Evolutionary conservation across 2,797 vertebrate species (phyloP).

Genomic region (Myotis planiceps): DNA sequence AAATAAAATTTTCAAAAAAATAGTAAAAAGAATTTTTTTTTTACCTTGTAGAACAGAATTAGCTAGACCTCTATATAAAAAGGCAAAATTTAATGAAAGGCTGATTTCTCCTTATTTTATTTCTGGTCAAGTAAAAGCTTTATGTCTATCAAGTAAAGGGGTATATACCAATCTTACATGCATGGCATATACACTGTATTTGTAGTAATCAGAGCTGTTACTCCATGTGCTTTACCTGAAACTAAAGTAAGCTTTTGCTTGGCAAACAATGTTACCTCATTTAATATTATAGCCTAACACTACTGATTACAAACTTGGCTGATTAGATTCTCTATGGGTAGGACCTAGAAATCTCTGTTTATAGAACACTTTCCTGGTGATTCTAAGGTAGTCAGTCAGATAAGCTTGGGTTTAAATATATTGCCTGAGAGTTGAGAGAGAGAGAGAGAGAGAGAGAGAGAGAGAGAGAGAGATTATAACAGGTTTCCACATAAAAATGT

Average conservation of each 20-base stretch:
- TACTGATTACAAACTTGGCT: neutral
- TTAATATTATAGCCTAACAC: neutral
- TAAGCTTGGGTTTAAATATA: neutral
- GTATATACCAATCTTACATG: neutral
- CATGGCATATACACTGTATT: neutral
- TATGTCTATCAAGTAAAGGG: neutral
- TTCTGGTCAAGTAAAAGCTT: slow-evolving; percentile 1
- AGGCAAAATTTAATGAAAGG: neutral
- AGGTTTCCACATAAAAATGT: neutral
- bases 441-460: too few species aligned
- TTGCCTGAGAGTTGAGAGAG: neutral
- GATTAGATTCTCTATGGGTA: neutral
- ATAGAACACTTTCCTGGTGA: neutral
- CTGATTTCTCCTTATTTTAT: neutral
- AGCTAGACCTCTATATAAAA: neutral
- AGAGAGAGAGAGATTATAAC: neutral
- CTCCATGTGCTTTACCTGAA: neutral
- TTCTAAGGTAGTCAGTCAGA: neutral
- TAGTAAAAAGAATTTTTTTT: neutral
- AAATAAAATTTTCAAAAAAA: too few species aligned
- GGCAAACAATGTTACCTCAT: neutral
- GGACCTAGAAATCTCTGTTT: neutral
- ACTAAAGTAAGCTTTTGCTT: slow-evolving; percentile 1
- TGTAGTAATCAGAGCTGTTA: neutral
- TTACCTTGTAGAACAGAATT: neutral